Evolutionary conservation across 2,888 invertebrate species (phyloP), one percentile per base, ranked within the genome.

Genomic region (Halictus ligatus): DNA sequence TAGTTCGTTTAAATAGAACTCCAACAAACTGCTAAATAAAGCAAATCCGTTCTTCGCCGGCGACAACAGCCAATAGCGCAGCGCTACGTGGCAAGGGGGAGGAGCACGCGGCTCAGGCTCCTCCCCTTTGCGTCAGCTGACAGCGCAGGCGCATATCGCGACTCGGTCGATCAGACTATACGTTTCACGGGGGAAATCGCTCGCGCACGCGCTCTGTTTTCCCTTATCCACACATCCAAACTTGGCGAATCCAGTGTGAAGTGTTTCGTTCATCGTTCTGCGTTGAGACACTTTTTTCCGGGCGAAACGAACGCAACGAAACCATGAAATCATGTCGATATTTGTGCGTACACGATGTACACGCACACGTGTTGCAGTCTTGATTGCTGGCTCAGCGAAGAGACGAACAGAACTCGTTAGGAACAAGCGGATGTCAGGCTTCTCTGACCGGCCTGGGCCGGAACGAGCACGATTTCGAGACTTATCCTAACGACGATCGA

Each of bases 361-460:
- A 60, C 8, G 77, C 50, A 71, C 29, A 7, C 21, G 54, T 54
- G 50, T 78, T 80, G 64, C 76, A 85, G 73, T 88, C 84, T 81
- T 85, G 40, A 75, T 80, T 35, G 71, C 60, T 75, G 73, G 67
- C 82, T 86, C 81, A 54, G 71, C 76, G 78, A 81, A 83, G 40
- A 71, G 77, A 74, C 71, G 79, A 90, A 88, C 67, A 40, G 83
- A 80, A 74, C 79, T 87, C 54, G 60, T 46, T 79, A 86, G 81
- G 79, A 81, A 75, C 81, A 89, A 80, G 78, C 80, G 60, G 72
- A 78, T 46, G 1, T 48, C 67, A 60, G 48, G 72, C 25, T 84
- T 29, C 10, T 18, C n/a, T 74, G 25, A 67, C 43, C 48, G 15
- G 40, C 60, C 50, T 72, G n/a, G 25, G n/a, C 50, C 46, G 29